Base-by-base conservation (phyloP, 2,113 vertebrate species). In the Columbina picui region DNA sequence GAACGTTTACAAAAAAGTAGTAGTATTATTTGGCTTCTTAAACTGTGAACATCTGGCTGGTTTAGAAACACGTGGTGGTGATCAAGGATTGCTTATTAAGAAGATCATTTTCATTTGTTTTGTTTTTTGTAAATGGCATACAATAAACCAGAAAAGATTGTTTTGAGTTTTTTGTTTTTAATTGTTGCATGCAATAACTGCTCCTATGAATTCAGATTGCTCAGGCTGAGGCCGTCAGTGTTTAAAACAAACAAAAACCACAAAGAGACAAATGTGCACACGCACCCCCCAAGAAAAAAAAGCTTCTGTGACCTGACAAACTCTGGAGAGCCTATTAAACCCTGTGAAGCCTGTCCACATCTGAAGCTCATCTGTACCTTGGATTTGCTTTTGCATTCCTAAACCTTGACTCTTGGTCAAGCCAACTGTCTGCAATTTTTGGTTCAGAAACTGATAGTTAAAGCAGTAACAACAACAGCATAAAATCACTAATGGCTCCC, bases 301-400 rank as follows among this genome's bases (percentile, higher is more conserved):
- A 79, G 39, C 38, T 39, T 74, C 85, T 69, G 71, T 90, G 95
- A 96, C 94, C 90, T 96, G 93, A 94, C 82, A 92, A 78, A 71
- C 74, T 59, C 78, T 93, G 67, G 36, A 92, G 92, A 90, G 65
- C 85, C 69, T 89, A 3, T 94, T 90, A 90, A 65, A 56, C 59
- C 71, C 56, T 84, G 29, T 80, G 82, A 96, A 96, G 93, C 83
- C 76, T 94, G 89, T 94, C 90, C 80, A 76, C 94, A 97, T 97
- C 93, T 97, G 96, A 97, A 98, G 96, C 94, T 97, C 57, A 83
- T 97, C 97, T 97, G 95, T 96, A 96, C 96, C 87, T 97, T 97
- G 97, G 95, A 97, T 97, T 97, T 94, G 93, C 84, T 97, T 87
- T 95, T 85, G 80, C 96, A 97, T 98, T 98, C 97, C 97, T 98